Conservation (phyloP, 2,797 vertebrate species). For the Myiothlypis chrysogaster region DNA sequence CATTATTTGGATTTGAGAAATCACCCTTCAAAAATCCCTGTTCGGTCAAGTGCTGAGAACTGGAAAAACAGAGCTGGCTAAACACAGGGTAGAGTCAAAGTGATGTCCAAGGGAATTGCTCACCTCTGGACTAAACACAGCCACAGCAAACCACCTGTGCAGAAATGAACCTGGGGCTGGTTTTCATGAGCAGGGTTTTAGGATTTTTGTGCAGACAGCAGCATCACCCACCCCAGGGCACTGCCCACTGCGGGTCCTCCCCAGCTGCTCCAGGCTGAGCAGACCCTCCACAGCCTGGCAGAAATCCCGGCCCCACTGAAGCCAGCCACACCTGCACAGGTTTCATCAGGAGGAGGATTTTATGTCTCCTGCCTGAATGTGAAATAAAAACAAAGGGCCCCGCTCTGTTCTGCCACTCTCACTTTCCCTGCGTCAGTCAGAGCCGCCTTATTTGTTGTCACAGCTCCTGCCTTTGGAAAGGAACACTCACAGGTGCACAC, state of each 20-base stretch:
- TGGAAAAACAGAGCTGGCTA: background rate
- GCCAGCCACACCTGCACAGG: background rate
- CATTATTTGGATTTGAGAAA: background rate
- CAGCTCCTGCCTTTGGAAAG: background rate
- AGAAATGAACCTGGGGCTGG: background rate
- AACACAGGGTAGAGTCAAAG: background rate
- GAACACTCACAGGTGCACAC: background rate
- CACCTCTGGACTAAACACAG: background rate
- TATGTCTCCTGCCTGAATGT: rapidly evolving
- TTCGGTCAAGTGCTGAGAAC: background rate
- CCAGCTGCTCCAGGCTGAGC: background rate
- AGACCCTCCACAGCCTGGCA: background rate
- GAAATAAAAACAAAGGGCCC: background rate
- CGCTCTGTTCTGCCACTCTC: background rate
- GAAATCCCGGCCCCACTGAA: background rate
- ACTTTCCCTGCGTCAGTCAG: rapidly evolving
- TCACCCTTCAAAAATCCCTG: background rate
- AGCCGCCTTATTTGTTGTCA: background rate
- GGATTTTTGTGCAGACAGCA: background rate
- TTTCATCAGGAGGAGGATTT: background rate
- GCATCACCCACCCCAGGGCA: rapidly evolving
- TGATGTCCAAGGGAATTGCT: background rate
- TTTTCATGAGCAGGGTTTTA: background rate
- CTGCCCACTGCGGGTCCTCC: rapidly evolving
- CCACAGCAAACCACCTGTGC: background rate